These are phyloP conservation scores for Pseudoips prasinana DNA, from an alignment of 2,888 invertebrate species.

Conservation along the genomic window DNA sequence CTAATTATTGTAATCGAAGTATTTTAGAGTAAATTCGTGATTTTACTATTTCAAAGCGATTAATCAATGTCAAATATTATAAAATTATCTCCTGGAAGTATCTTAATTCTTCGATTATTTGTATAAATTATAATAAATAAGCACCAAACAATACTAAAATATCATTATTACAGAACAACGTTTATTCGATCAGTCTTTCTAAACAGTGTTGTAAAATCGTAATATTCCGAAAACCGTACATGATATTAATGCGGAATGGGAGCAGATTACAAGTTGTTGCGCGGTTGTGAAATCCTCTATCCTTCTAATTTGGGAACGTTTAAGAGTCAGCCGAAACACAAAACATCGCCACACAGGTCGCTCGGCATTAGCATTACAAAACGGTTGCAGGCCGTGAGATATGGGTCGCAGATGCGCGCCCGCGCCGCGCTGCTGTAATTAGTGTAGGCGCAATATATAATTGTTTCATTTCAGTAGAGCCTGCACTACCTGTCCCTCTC, in stretches of 20 bases:
- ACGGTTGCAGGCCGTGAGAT: conserved; percentile 69
- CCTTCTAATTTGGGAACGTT: conserved; percentile 8
- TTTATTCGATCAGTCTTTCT: too few relatives aligned
- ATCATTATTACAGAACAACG: too few relatives aligned
- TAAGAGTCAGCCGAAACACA: conserved; percentile 46
- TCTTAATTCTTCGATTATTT: too few relatives aligned
- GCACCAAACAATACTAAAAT: too few relatives aligned
- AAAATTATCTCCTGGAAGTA: too few relatives aligned
- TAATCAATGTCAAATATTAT: too few relatives aligned
- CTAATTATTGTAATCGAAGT: too few relatives aligned
- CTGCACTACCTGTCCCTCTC: conserved; percentile 12
- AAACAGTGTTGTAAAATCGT: too few relatives aligned
- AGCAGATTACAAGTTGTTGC: background rate
- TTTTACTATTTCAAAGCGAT: too few relatives aligned
- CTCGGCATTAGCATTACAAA: conserved; percentile 66
- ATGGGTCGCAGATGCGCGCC: conserved; percentile 73
- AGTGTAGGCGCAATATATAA: conserved; percentile 69
- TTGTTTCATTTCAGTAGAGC: conserved; percentile 63
- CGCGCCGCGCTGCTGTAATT: conserved; percentile 55
- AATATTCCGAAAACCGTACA: conserved; percentile 3
- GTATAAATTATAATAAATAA: too few relatives aligned
- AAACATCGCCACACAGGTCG: conserved; percentile 47
- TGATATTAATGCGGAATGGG: background rate
- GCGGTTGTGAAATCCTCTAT: too few relatives aligned
- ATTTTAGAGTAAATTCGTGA: too few relatives aligned